Percentiles rank a stretch among this genome's conserved stretches.
Evolutionary conservation across 2,888 invertebrate species (phyloP).

Genomic region (Hyalella azteca): DNA sequence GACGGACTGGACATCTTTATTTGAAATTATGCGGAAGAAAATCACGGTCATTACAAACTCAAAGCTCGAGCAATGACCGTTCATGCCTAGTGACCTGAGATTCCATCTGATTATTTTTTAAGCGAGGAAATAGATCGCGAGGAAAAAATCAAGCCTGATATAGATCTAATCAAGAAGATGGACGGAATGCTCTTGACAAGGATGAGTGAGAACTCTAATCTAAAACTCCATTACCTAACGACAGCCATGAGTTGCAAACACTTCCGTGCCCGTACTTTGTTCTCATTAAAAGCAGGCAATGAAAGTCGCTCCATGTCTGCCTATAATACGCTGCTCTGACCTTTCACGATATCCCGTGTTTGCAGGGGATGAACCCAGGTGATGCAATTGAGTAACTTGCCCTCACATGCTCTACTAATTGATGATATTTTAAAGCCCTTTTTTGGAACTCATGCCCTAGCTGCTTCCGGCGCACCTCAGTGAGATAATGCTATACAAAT

Average conservation of each 20-base stretch:
- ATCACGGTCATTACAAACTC: not conserved
- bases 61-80: too few relatives aligned
- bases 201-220: not conserved
- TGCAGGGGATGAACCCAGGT: constrained; percentile 1
- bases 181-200: not conserved
- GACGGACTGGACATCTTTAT: too few relatives aligned
- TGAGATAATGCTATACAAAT: too few relatives aligned
- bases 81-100: not conserved
- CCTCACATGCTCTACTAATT: constrained; percentile 9
- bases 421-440: not conserved
- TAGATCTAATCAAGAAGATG: not conserved
- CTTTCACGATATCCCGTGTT: constrained; percentile 23
- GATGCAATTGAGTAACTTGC: constrained; percentile 28
- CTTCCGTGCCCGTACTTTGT: constrained; percentile 3
- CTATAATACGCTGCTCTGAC: constrained; percentile 3
- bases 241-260: not conserved
- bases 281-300: not conserved
- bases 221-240: not conserved
- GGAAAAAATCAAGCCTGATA: not conserved
- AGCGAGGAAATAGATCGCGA: not conserved
- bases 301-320: too few relatives aligned
- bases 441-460: not conserved
- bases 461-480: constrained; percentile 21
- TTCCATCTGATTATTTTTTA: not conserved
- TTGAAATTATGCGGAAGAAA: constrained; percentile 20